phyloP scores from a whole-genome alignment of 2,797 vertebrate species.

The Paramormyrops hopkinsi region DNA sequence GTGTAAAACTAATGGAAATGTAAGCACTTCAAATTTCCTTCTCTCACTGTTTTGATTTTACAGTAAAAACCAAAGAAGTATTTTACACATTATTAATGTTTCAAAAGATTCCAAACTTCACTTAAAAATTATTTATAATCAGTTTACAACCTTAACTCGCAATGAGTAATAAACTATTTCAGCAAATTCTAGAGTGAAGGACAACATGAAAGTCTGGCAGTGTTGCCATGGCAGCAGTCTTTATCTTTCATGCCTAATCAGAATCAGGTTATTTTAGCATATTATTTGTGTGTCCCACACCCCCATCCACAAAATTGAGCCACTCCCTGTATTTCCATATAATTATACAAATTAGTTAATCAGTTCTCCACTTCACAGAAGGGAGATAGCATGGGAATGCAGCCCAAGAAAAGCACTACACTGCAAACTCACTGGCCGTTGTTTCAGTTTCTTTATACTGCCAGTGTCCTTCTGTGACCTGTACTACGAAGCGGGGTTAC shows the following conservation, averaged over 20 bases:
- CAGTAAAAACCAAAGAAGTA: background rate
- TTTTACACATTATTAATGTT: background rate
- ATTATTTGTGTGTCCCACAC: background rate
- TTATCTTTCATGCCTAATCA: background rate
- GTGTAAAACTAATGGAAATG: background rate
- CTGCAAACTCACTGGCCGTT: background rate
- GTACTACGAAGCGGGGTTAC: no score
- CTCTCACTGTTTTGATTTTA: background rate
- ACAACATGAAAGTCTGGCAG: background rate
- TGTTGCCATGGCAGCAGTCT: background rate
- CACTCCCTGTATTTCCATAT: background rate
- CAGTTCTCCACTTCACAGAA: background rate
- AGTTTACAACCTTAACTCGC: background rate
- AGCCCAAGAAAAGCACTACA: background rate
- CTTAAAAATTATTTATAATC: background rate
- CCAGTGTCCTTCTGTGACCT: background rate
- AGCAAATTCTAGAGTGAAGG: background rate
- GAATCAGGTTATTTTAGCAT: background rate
- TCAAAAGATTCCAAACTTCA: background rate
- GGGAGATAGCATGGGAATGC: background rate
- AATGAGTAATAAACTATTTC: background rate
- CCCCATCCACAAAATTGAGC: background rate
- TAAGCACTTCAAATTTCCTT: background rate
- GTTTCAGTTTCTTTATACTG: background rate
- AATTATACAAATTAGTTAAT: background rate